Conservation (phyloP, 2,113 vertebrate species). For the Chlorodrepanis virens region DNA sequence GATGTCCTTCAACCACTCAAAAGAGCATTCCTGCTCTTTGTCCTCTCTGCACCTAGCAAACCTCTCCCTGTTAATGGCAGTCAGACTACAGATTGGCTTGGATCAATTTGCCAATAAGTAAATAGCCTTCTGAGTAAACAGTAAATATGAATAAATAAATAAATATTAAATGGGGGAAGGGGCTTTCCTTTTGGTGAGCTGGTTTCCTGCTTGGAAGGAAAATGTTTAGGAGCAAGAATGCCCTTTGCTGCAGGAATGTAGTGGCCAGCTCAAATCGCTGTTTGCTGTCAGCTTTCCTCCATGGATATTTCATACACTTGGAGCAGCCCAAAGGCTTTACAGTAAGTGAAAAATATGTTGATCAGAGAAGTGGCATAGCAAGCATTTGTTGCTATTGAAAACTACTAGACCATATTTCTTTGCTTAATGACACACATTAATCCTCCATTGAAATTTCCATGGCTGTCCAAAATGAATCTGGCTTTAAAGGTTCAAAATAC, state of each 20-base stretch:
- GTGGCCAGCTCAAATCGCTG: neutral
- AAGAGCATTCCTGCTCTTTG: neutral
- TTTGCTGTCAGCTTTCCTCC: neutral
- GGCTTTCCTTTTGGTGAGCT: neutral
- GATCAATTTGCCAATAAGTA: neutral
- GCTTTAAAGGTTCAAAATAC: slow-evolving; percentile 8
- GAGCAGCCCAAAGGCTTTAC: neutral
- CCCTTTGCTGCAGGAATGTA: neutral
- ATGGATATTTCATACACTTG: neutral
- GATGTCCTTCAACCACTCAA: neutral
- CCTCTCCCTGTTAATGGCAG: neutral
- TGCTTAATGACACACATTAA: slow-evolving; percentile 38
- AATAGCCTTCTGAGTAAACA: neutral
- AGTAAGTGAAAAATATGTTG: slow-evolving; percentile 1
- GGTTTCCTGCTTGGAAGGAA: neutral
- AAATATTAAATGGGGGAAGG: neutral
- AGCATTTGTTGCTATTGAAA: slow-evolving; percentile 47
- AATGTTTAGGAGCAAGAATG: neutral
- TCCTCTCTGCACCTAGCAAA: neutral
- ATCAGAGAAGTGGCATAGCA: neutral
- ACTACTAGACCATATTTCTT: slow-evolving; percentile 20
- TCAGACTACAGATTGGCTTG: neutral
- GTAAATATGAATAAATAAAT: neutral
- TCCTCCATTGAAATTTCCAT: neutral
- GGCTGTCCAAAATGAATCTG: neutral